phyloP scores from a whole-genome alignment of 1,140 invertebrate species.

The Amphibalanus amphitrite region DNA sequence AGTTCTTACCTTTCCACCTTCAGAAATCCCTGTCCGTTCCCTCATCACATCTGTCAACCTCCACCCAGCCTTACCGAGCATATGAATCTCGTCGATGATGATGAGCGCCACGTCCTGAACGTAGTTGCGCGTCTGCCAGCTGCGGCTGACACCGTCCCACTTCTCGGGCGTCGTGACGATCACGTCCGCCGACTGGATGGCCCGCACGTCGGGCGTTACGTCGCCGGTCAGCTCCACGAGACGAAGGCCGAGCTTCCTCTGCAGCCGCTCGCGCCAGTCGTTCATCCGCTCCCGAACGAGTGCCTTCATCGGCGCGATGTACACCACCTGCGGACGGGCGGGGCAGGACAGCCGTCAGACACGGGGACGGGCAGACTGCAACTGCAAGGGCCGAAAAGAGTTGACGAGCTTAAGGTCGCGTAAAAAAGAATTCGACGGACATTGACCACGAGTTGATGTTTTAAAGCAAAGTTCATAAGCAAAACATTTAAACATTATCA shows the following conservation, averaged over 20 bases:
- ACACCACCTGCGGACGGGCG: slow-evolving; percentile 66
- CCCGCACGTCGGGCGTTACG: slow-evolving; percentile 75
- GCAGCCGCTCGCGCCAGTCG: slow-evolving; percentile 87
- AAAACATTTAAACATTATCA: neutral
- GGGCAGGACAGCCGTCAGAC: no score
- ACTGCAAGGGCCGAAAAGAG: no score
- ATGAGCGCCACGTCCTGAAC: slow-evolving; percentile 81
- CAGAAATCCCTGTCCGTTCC: no score
- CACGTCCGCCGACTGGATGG: slow-evolving; percentile 65
- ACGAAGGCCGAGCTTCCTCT: slow-evolving; percentile 50
- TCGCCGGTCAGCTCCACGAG: slow-evolving; percentile 95
- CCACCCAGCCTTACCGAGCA: slow-evolving; percentile 51
- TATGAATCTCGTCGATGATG: slow-evolving; percentile 96
- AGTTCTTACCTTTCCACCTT: no score
- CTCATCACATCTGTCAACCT: no score
- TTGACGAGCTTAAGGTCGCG: no score
- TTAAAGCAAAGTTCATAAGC: neutral
- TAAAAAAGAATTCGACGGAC: no score
- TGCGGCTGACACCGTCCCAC: slow-evolving; percentile 96
- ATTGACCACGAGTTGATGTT: no score
- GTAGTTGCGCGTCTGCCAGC: slow-evolving; percentile 91
- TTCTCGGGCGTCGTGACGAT: slow-evolving; percentile 99
- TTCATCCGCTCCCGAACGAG: slow-evolving; percentile 87
- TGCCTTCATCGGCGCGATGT: slow-evolving; percentile 96
- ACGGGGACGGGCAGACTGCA: no score